Evolutionary conservation across 2,113 vertebrate genomes (phyloP).

Genomic region (Anser brachyrhynchus): DNA sequence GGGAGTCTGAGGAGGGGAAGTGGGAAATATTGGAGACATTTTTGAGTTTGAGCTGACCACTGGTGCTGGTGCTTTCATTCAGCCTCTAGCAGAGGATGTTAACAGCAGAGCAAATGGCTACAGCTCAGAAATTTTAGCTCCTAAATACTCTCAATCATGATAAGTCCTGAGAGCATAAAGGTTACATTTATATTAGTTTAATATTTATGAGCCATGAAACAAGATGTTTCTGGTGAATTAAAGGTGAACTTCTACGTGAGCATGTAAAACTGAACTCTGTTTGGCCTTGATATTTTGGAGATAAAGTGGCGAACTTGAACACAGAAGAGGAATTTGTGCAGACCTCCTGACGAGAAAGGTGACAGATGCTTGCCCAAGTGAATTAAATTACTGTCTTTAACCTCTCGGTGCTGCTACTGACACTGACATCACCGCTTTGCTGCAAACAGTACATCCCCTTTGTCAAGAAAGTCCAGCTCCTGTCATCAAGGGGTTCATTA

Average conservation of each 20-base stretch:
- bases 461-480: neutral
- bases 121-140: neutral
- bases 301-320: slow-evolving; percentile 45
- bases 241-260: slow-evolving; percentile 21
- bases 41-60: neutral
- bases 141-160: neutral
- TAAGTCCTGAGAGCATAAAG: neutral
- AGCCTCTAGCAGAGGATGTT: neutral
- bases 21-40: neutral
- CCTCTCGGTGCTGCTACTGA: neutral
- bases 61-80: neutral
- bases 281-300: slow-evolving; percentile 31
- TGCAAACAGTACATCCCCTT: neutral
- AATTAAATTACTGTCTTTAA: slow-evolving; percentile 54
- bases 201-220: slow-evolving; percentile 69
- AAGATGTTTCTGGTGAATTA: slow-evolving; percentile 56
- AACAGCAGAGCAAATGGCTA: neutral
- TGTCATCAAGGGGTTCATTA: slow-evolving; percentile 44
- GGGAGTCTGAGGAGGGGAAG: neutral
- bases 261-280: slow-evolving; percentile 41
- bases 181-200: slow-evolving; percentile 64
- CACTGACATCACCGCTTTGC: slow-evolving; percentile 19
- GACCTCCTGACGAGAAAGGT: neutral
- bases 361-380: neutral
- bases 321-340: neutral